A percentile compares a stretch with the other conserved stretches of the same genome.
phyloP scores from a whole-genome alignment of 2,113 vertebrate species.

The Proterorhinus semilunaris region DNA sequence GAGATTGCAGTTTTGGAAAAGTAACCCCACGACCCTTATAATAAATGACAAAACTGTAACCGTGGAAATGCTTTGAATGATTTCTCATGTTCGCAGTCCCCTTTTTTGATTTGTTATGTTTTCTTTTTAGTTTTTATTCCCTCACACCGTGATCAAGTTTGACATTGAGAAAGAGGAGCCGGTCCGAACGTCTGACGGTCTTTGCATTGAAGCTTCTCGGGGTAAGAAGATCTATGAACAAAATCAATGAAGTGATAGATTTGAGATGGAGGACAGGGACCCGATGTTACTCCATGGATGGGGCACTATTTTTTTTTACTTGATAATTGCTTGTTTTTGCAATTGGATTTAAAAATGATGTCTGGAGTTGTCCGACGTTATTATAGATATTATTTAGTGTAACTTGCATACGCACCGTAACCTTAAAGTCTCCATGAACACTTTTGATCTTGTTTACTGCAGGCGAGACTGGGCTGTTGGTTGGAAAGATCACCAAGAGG shows the following conservation, averaged over 20 bases:
- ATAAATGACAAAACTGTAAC: not conserved
- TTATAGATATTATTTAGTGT: too few relatives aligned
- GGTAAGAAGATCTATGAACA: constrained; percentile 58
- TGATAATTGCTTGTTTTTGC: too few relatives aligned
- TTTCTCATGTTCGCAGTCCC: too few relatives aligned
- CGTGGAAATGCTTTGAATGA: too few relatives aligned
- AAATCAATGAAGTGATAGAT: not conserved
- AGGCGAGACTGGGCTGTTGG: constrained; percentile 87
- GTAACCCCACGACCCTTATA: not conserved
- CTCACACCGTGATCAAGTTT: constrained; percentile 82
- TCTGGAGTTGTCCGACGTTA: too few relatives aligned
- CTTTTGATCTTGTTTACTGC: not conserved
- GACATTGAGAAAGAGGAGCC: constrained; percentile 80
- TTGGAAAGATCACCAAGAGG: constrained; percentile 78
- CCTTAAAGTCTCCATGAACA: not conserved
- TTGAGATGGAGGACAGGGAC: too few relatives aligned
- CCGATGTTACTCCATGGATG: too few relatives aligned
- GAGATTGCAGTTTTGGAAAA: too few relatives aligned
- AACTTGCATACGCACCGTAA: too few relatives aligned
- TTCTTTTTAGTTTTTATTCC: constrained; percentile 70
- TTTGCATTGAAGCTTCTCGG: constrained; percentile 74
- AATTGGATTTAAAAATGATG: too few relatives aligned
- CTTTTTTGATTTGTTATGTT: not conserved
- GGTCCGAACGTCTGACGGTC: constrained; percentile 74
- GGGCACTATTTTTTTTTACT: too few relatives aligned